Evolutionary conservation across 2,797 vertebrate species (phyloP).

Genomic region (Holocentrus rufus): DNA sequence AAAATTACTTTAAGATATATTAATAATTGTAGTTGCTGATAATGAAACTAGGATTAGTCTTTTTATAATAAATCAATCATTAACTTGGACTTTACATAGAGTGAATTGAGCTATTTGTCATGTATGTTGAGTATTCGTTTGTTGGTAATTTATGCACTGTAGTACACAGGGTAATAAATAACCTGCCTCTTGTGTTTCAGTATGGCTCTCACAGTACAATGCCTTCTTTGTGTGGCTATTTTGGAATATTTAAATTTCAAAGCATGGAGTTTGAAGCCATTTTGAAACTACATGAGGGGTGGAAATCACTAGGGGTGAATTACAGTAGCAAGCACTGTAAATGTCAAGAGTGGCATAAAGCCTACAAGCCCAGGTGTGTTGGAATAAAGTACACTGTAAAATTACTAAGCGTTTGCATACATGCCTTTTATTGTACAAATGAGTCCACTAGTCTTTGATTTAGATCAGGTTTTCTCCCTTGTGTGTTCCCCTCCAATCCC

Average conservation of each 20-base stretch:
- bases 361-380: background rate
- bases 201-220: background rate
- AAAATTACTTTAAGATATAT: slow-evolving; percentile 63
- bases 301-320: no score
- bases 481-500: slow-evolving; percentile 32
- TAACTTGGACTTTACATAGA: slow-evolving; percentile 20
- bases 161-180: background rate
- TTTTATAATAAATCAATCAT: slow-evolving; percentile 42
- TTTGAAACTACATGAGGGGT: no score
- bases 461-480: slow-evolving; percentile 25
- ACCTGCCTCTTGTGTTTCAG: background rate
- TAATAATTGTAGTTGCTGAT: slow-evolving; percentile 62
- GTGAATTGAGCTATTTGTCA: slow-evolving; percentile 18
- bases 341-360: slow-evolving; percentile 6
- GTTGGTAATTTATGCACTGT: no score
- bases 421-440: slow-evolving; percentile 25
- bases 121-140: background rate
- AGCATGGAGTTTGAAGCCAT: background rate
- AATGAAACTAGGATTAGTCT: slow-evolving; percentile 60
- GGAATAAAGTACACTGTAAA: background rate
- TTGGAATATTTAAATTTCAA: slow-evolving; percentile 11
- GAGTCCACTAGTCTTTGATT: slow-evolving; percentile 31
- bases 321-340: background rate
- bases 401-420: background rate
- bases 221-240: background rate